phyloP scores from a whole-genome alignment of 1,140 invertebrate genomes.

The Thrips palmi region DNA sequence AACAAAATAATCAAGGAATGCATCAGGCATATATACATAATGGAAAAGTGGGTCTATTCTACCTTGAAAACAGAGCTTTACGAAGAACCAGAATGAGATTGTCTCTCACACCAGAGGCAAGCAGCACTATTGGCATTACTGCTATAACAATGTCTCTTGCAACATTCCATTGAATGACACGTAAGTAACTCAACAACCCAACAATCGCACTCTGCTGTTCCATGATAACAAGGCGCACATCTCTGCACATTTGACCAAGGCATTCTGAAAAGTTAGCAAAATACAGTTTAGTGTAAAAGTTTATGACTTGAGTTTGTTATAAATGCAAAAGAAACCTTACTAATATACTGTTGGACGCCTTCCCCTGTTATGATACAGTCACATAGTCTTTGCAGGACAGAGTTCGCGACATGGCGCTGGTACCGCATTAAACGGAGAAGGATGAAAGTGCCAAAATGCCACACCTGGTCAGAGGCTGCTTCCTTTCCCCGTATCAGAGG shows the following conservation, averaged over 20 bases:
- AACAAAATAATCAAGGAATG: too few relatives aligned
- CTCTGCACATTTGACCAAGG: slow-evolving; percentile 26
- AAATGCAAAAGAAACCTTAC: slow-evolving; percentile 18
- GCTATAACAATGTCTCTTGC: slow-evolving; percentile 28
- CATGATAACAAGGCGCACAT: slow-evolving; percentile 25
- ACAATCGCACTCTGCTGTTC: slow-evolving; percentile 27
- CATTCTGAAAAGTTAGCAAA: slow-evolving; percentile 26
- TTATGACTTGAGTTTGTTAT: slow-evolving; percentile 4
- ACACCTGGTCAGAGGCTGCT: slow-evolving; percentile 20
- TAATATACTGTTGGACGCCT: slow-evolving; percentile 27
- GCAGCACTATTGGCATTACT: slow-evolving; percentile 27
- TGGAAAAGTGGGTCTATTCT: too few relatives aligned
- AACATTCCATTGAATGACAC: slow-evolving; percentile 22
- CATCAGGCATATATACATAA: too few relatives aligned
- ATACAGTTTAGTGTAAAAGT: neutral
- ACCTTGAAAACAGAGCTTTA: slow-evolving; percentile 33
- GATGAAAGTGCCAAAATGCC: slow-evolving; percentile 27
- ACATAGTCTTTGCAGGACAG: slow-evolving; percentile 26
- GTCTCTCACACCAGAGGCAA: slow-evolving; percentile 27
- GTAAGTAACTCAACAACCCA: slow-evolving; percentile 27
- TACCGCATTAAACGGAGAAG: slow-evolving; percentile 29
- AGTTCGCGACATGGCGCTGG: slow-evolving; percentile 23
- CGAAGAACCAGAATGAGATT: slow-evolving; percentile 32
- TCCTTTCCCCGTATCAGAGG: slow-evolving; percentile 21
- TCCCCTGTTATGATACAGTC: slow-evolving; percentile 26